Evolutionary conservation across 1,140 invertebrate genomes (phyloP).

Genomic region (Cataglyphis hispanica): DNA sequence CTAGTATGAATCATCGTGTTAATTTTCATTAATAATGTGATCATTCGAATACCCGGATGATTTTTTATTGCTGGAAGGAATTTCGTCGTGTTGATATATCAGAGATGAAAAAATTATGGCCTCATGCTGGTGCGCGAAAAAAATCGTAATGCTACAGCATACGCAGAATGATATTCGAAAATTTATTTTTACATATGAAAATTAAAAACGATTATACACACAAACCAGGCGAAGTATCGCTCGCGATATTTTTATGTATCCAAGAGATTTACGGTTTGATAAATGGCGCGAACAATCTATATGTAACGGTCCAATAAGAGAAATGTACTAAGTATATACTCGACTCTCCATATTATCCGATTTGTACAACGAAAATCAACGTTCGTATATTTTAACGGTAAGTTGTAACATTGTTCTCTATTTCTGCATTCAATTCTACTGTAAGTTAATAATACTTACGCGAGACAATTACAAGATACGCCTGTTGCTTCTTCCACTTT

Average conservation of each 20-base stretch:
- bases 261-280: slow-evolving; percentile 25
- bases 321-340: slow-evolving; percentile 26
- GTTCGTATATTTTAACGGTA: slow-evolving; percentile 34
- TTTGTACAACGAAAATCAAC: slow-evolving; percentile 64
- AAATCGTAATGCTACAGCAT: slow-evolving; percentile 11
- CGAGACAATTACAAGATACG: background rate
- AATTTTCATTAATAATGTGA: slow-evolving; percentile 39
- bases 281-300: slow-evolving; percentile 55
- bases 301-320: slow-evolving; percentile 35
- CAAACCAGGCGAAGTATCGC: slow-evolving; percentile 30
- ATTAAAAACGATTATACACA: slow-evolving; percentile 38
- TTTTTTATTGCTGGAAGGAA: background rate
- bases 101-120: background rate
- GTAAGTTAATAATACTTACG: slow-evolving; percentile 19
- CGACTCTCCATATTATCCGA: slow-evolving; percentile 35
- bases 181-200: slow-evolving; percentile 66
- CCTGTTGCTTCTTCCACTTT: slow-evolving; percentile 29
- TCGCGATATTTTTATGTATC: slow-evolving; percentile 51
- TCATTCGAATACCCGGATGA: background rate
- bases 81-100: background rate
- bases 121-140: background rate
- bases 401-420: slow-evolving; percentile 7
- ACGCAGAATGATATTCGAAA: slow-evolving; percentile 41
- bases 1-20: slow-evolving; percentile 39
- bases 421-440: slow-evolving; percentile 36